phyloP scores from a whole-genome alignment of 2,888 invertebrate genomes.

The Achlya flavicornis region DNA sequence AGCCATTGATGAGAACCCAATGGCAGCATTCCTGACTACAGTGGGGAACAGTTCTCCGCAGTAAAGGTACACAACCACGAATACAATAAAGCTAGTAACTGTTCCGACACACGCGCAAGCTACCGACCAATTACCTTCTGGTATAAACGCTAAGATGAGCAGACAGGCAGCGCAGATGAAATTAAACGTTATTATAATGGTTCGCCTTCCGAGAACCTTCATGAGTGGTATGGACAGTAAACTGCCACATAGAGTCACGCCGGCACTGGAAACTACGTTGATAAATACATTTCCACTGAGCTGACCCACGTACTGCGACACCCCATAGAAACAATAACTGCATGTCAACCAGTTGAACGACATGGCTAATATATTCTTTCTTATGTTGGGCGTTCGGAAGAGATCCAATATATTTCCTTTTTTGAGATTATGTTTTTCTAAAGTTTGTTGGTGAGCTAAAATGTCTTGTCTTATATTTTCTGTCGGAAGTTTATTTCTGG shows the following conservation, averaged over 20 bases:
- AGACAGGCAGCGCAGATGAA: slow-evolving; percentile 85
- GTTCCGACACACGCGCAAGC: slow-evolving; percentile 89
- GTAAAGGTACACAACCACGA: slow-evolving; percentile 93
- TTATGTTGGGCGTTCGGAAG: slow-evolving; percentile 88
- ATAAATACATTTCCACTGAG: slow-evolving; percentile 91
- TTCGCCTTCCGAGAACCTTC: slow-evolving; percentile 86
- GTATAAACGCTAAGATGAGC: slow-evolving; percentile 83
- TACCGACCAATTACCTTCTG: slow-evolving; percentile 72
- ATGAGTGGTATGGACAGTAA: slow-evolving; percentile 85
- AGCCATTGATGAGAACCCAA: slow-evolving; percentile 95
- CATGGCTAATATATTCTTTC: slow-evolving; percentile 88
- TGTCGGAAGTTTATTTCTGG: slow-evolving; percentile 77
- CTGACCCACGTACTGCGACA: slow-evolving; percentile 92
- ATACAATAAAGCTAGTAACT: slow-evolving; percentile 92
- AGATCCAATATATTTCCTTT: slow-evolving; percentile 86
- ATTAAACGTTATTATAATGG: slow-evolving; percentile 86
- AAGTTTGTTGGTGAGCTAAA: slow-evolving; percentile 57
- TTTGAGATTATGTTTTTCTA: slow-evolving; percentile 58
- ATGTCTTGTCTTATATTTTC: slow-evolving; percentile 72
- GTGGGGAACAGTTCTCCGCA: slow-evolving; percentile 95
- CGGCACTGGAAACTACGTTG: slow-evolving; percentile 91
- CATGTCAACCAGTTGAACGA: slow-evolving; percentile 92
- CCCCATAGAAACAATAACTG: slow-evolving; percentile 90
- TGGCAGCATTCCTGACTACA: slow-evolving; percentile 92
- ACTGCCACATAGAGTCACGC: slow-evolving; percentile 84